These are phyloP conservation scores for Meteorus sp. DNA, from an alignment of 1,140 invertebrate genomes.

Conservation along the genomic window DNA sequence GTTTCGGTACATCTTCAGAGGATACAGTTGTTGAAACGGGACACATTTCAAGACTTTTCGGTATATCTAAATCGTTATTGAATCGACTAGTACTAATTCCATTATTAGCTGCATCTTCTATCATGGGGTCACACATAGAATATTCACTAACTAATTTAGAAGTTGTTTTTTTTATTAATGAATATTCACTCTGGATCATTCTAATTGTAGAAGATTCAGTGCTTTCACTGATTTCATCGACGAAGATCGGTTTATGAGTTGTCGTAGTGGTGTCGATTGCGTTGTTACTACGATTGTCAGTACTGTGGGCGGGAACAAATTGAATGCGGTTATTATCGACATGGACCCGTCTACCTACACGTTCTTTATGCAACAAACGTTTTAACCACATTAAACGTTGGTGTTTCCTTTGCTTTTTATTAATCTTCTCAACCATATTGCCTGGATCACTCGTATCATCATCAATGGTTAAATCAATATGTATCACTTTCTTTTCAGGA, in stretches of 20 bases:
- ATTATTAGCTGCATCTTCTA: too few species aligned
- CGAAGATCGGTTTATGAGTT: slow-evolving; percentile 21
- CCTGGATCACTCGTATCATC: slow-evolving; percentile 30
- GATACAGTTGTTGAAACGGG: slow-evolving; percentile 32
- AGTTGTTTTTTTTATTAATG: neutral
- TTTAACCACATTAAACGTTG: slow-evolving; percentile 35
- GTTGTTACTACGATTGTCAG: slow-evolving; percentile 30
- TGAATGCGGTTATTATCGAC: slow-evolving; percentile 29
- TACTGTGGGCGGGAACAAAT: slow-evolving; percentile 37
- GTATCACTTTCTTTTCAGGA: slow-evolving; percentile 34
- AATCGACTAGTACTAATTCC: neutral
- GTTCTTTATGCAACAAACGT: slow-evolving; percentile 18
- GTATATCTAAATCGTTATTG: slow-evolving; percentile 26
- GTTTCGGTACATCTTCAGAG: slow-evolving; percentile 12
- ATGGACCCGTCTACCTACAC: slow-evolving; percentile 17
- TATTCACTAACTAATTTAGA: neutral
- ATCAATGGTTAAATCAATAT: slow-evolving; percentile 46
- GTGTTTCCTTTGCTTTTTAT: slow-evolving; percentile 25
- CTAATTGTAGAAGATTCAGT: slow-evolving; percentile 14
- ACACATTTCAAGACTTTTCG: slow-evolving; percentile 33
- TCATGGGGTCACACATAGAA: too few species aligned
- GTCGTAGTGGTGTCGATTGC: neutral
- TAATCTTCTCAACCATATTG: slow-evolving; percentile 26
- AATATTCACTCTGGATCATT: slow-evolving; percentile 9
- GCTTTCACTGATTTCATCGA: slow-evolving; percentile 31